These are phyloP conservation scores for Lasioglossum pauxillum DNA, from an alignment of 2,888 invertebrate genomes.

Conservation along the genomic window DNA sequence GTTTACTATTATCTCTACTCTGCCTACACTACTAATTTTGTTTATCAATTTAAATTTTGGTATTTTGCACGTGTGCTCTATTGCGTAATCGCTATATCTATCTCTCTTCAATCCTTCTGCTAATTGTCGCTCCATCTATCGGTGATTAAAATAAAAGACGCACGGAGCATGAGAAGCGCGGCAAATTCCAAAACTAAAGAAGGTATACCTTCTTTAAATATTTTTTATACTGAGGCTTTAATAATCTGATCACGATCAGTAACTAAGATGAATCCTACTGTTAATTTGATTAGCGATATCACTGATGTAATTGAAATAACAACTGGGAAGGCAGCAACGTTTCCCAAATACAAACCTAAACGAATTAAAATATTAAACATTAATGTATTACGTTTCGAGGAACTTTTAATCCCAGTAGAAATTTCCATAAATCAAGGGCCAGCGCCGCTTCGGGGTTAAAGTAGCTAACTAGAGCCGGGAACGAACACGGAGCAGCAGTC, in stretches of 20 bases:
- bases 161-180: too few relatives aligned
- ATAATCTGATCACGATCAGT: too few relatives aligned
- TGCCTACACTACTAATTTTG: too few relatives aligned
- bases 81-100: too few relatives aligned
- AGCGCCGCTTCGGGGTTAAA: neutral
- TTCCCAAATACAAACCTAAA: neutral
- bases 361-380: neutral
- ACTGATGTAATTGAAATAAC: neutral
- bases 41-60: too few relatives aligned
- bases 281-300: neutral
- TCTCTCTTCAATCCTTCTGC: too few relatives aligned
- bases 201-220: too few relatives aligned
- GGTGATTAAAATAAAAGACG: too few relatives aligned
- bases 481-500: neutral
- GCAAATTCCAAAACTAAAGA: too few relatives aligned
- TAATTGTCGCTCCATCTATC: too few relatives aligned
- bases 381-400: neutral
- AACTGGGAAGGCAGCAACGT: neutral
- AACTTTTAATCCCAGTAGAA: neutral
- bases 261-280: neutral
- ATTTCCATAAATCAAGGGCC: slow-evolving; percentile 3
- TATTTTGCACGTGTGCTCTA: too few relatives aligned
- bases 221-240: neutral
- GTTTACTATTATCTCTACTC: too few relatives aligned
- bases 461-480: neutral